Evolutionary conservation across 2,113 vertebrate species (phyloP).

Genomic region (Solenodon paradoxus): DNA sequence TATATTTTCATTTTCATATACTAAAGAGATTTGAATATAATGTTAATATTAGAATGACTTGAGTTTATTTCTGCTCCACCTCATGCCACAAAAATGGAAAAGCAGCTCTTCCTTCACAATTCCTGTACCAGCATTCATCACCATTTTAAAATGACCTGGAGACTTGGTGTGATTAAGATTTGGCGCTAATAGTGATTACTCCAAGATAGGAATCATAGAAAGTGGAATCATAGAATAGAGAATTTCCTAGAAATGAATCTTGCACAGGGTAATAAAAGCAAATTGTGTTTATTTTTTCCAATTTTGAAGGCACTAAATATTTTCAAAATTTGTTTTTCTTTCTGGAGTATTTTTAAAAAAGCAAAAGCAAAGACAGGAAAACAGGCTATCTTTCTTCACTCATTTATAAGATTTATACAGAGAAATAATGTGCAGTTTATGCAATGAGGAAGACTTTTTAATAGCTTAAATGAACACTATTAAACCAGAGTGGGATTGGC

Average conservation of each 20-base stretch:
- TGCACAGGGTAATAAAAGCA: neutral
- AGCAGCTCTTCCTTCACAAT: neutral
- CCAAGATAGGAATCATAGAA: neutral
- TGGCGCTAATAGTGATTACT: neutral
- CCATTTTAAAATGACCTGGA: neutral
- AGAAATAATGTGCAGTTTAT: neutral
- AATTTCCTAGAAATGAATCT: neutral
- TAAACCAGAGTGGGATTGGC: neutral
- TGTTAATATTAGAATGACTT: neutral
- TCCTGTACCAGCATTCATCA: neutral
- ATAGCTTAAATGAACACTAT: neutral
- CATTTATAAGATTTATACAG: neutral
- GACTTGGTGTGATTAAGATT: neutral
- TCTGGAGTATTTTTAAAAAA: slow-evolving; percentile 26
- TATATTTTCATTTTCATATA: neutral
- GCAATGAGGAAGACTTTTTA: neutral
- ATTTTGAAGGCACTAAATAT: neutral
- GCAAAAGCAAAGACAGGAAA: neutral
- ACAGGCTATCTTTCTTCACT: neutral
- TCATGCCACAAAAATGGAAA: neutral
- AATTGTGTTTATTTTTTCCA: neutral
- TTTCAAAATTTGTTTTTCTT: slow-evolving; percentile 33
- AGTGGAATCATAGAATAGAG: neutral
- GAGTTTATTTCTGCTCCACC: neutral
- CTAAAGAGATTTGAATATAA: neutral